phyloP scores from a whole-genome alignment of 2,797 vertebrate species.

The Acrossocheilus fasciatus region DNA sequence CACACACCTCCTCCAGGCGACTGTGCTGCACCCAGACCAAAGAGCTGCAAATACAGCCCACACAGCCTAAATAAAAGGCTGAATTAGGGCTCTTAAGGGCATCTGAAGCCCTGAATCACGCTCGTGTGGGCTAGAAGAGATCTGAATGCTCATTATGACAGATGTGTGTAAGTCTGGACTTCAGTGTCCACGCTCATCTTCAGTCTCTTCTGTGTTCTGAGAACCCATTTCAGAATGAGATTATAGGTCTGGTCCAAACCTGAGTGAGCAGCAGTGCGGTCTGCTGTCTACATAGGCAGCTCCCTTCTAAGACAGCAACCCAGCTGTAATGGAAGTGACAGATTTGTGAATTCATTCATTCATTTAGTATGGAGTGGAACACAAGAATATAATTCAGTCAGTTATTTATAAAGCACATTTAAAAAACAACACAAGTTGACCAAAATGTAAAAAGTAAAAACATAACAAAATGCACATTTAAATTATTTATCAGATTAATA shows the following conservation, averaged over 20 bases:
- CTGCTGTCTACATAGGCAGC: background rate
- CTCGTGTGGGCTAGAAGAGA: background rate
- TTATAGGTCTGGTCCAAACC: background rate
- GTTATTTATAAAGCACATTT: background rate
- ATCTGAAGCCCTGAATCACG: background rate
- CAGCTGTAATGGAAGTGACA: background rate
- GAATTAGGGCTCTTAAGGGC: background rate
- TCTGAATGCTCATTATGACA: background rate
- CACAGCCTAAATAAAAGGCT: background rate
- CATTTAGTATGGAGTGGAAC: background rate
- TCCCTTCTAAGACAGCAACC: background rate
- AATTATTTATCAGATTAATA: background rate
- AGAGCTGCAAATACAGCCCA: slow-evolving; percentile 19
- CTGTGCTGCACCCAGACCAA: slow-evolving; percentile 25
- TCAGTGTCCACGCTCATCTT: background rate
- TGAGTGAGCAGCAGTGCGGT: background rate
- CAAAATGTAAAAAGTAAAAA: background rate
- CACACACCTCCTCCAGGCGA: background rate
- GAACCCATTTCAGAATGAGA: background rate
- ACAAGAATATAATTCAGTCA: background rate
- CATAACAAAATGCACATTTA: background rate
- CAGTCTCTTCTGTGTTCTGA: background rate
- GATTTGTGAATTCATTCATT: background rate
- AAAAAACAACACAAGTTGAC: background rate
- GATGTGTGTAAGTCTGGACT: background rate